Conservation (phyloP, 2,113 vertebrate species). For the Pseudonaja textilis region DNA sequence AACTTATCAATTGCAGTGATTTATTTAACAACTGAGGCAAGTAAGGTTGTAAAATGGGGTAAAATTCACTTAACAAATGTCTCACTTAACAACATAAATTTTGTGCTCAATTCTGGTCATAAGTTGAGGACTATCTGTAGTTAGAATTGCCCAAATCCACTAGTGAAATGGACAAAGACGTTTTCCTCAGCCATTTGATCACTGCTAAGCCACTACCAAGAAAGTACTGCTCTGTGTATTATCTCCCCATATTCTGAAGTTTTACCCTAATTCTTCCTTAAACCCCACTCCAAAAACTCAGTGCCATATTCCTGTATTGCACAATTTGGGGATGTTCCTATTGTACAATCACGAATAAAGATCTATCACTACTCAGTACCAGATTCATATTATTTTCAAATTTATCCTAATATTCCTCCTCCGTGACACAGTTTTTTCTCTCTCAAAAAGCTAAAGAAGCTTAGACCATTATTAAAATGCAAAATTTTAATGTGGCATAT, state of each 20-base stretch:
- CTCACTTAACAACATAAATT: no score
- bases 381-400: background rate
- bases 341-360: background rate
- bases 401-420: background rate
- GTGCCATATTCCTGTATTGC: background rate
- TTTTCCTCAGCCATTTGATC: background rate
- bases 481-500: background rate
- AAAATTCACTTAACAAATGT: no score
- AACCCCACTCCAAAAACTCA: background rate
- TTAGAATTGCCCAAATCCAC: background rate
- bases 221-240: background rate
- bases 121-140: no score
- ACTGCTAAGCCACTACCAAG: background rate
- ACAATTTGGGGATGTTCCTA: background rate
- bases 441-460: background rate
- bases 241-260: background rate
- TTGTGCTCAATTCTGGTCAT: no score
- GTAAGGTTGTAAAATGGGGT: no score
- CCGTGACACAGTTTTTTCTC: background rate
- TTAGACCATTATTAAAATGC: background rate
- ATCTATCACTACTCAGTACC: background rate
- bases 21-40: no score
- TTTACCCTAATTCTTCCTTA: background rate
- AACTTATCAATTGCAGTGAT: no score
- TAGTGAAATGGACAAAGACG: background rate